A percentile compares a stretch with the other conserved stretches of the same genome.
Conservation (phyloP, 2,797 vertebrate species). For the Pseudotriccus pelzelni region DNA sequence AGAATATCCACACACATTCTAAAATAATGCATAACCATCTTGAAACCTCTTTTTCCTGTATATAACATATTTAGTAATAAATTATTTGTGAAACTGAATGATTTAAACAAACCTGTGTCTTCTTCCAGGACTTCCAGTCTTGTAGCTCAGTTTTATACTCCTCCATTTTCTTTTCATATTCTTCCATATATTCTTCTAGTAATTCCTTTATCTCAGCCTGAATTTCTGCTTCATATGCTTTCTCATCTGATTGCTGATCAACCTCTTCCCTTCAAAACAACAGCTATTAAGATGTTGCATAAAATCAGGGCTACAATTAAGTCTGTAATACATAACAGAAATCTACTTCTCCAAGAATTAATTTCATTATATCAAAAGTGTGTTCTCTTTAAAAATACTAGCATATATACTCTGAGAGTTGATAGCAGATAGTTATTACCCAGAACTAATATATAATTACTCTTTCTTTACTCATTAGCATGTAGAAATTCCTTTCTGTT, state of each 20-base stretch:
- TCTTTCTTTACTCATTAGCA: background rate
- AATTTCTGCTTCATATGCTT: slow-evolving; percentile 86
- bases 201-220: slow-evolving; percentile 85
- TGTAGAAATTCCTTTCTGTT: background rate
- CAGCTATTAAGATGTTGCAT: background rate
- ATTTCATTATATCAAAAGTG: background rate
- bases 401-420: background rate
- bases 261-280: slow-evolving; percentile 84
- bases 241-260: slow-evolving; percentile 80
- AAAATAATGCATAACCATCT: background rate
- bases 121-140: slow-evolving; percentile 90
- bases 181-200: slow-evolving; percentile 81
- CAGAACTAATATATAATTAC: background rate
- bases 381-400: background rate
- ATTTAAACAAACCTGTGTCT: slow-evolving; percentile 79
- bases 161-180: slow-evolving; percentile 82
- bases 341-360: background rate
- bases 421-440: background rate
- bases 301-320: background rate
- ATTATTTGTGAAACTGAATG: background rate
- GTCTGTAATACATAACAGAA: background rate
- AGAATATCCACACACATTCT: background rate
- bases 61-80: background rate
- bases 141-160: slow-evolving; percentile 82
- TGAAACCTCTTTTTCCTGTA: background rate